Evolutionary conservation across 1,140 invertebrate genomes (phyloP).

Genomic region (Drosophila micromelanica): DNA sequence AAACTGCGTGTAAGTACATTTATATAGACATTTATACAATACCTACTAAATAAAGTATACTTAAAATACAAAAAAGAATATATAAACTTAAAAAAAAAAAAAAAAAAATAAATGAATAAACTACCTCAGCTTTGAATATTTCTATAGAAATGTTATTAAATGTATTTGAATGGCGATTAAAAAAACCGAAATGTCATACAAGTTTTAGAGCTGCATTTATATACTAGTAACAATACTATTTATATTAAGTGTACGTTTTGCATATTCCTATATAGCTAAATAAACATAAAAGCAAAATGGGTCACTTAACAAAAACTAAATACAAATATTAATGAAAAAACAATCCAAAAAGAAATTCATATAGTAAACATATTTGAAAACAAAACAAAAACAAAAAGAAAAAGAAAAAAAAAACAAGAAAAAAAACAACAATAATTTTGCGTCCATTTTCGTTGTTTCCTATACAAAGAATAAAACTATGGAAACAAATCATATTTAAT

Average conservation of each 20-base stretch:
- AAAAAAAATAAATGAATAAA: constrained; percentile 65
- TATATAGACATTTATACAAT: constrained; percentile 60
- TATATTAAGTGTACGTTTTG: constrained; percentile 75
- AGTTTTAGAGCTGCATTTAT: constrained; percentile 83
- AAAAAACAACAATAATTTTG: constrained; percentile 76
- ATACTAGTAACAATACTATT: constrained; percentile 60
- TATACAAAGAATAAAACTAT: constrained; percentile 52
- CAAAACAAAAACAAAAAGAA: too few species aligned
- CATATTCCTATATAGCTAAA: constrained; percentile 80
- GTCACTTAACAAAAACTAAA: constrained; percentile 25
- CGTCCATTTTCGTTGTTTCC: constrained; percentile 81
- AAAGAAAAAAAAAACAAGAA: too few species aligned
- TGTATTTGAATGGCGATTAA: constrained; percentile 64
- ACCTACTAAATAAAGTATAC: constrained; percentile 41
- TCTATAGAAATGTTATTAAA: constrained; percentile 81
- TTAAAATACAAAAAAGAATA: constrained; percentile 19
- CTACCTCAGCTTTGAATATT: constrained; percentile 82
- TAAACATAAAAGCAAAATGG: constrained; percentile 59
- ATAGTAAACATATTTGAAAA: constrained; percentile 22
- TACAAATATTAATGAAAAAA: constrained; percentile 15
- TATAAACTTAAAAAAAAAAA: constrained; percentile 48
- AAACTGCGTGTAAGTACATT: constrained; percentile 47
- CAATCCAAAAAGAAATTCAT: constrained; percentile 8
- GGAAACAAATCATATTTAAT: constrained; percentile 24
- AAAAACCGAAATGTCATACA: constrained; percentile 51